Percentiles rank a stretch among this genome's conserved stretches.
Evolutionary conservation across 2,888 invertebrate species (phyloP).

Genomic region (Zootermopsis nevadensis): DNA sequence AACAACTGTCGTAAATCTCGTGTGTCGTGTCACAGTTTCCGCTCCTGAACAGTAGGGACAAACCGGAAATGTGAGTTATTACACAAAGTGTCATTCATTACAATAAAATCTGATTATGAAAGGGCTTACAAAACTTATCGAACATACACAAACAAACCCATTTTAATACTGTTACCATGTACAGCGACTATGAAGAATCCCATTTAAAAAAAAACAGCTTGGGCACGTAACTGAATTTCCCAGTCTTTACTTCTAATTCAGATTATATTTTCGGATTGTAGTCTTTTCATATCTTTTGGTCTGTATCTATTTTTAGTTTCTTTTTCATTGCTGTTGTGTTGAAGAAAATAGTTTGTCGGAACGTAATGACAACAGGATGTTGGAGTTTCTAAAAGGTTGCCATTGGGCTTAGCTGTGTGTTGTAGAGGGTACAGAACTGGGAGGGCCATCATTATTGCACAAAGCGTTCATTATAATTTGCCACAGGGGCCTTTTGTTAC

Average conservation of each 20-base stretch:
- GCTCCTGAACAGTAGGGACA: not conserved
- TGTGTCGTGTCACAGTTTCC: conserved; percentile 2
- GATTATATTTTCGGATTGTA: no score
- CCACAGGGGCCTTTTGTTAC: not conserved
- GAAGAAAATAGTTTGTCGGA: not conserved
- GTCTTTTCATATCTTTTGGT: no score
- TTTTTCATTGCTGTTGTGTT: no score
- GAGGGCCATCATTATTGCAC: not conserved
- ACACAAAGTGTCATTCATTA: conserved; percentile 4
- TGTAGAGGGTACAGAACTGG: not conserved
- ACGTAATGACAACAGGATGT: not conserved
- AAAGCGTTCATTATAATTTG: not conserved
- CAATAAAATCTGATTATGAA: not conserved
- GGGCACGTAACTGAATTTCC: no score
- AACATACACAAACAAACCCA: not conserved
- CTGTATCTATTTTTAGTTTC: no score
- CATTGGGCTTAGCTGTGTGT: not conserved
- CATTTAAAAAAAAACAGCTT: no score
- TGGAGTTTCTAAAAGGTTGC: not conserved
- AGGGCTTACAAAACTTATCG: conserved; percentile 7
- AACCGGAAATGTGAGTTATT: conserved; percentile 10
- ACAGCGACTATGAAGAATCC: no score
- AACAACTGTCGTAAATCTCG: not conserved
- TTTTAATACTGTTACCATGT: no score
- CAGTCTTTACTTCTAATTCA: no score